Base-by-base conservation (phyloP, 2,797 vertebrate species). In the Megaceryle alcyon region DNA sequence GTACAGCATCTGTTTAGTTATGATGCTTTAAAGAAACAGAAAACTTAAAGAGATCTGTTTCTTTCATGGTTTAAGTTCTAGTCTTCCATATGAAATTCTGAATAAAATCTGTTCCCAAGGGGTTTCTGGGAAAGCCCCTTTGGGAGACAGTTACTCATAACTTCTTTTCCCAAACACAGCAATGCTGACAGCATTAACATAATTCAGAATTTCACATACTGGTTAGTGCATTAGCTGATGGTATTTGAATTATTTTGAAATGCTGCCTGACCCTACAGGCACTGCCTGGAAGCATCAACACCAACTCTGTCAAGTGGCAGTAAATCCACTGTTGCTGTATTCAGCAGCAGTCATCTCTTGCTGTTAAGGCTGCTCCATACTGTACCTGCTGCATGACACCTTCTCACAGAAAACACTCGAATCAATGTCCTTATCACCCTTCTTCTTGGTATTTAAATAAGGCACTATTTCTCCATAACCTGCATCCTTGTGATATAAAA, bases 181-280 rank as follows among this genome's bases (percentile, higher is more conserved):
- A 0, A 11, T 85, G 46, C 73, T 71, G 8, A 70, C 51, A 68
- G 33, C 35, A 71, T 92, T 69, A 94, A 23, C 18, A 14, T 77
- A 59, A 73, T 28, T 90, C 86, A 88, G 80, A 83, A 71, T 78
- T 90, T 92, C 57, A 80, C 82, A 69, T 56, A 28, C 12, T n/a
- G 20, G 26, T 63, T 14, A 8, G 15, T 80, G 2, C 39, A 66
- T 77, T 81, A 86, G 44, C 44, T 83, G 69, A 68, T 57, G 53
- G 31, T 39, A 49, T 92, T 82, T 81, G 35, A 92, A 75, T 43
- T 57, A 31, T 57, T 95, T n/a, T 86, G 86, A 90, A 93, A 68
- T 41, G 44, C 70, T 68, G 44, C 73, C 80, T 78, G 61, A 90
- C 80, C 86, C 61, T 59, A 54, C 53, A 68, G 65, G 63, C 43